Evolutionary conservation across 2,113 vertebrate genomes (phyloP).

Genomic region (Noturus placidus): DNA sequence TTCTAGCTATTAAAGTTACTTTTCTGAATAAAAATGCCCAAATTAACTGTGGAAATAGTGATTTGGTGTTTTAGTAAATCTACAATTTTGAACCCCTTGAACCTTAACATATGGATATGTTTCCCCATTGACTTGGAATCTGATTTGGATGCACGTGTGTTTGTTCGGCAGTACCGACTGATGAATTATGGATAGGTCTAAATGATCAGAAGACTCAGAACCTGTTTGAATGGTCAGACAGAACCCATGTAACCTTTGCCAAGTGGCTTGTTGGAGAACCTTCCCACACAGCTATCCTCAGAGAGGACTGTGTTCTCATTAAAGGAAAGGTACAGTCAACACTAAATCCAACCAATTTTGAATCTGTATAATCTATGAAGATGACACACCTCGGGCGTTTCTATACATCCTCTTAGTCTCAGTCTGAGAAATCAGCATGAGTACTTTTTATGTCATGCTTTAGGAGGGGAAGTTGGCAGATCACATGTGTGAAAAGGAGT

Average conservation of each 20-base stretch:
- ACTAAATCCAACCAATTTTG: not conserved
- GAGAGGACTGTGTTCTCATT: conserved; percentile 92
- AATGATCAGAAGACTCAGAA: conserved; percentile 87
- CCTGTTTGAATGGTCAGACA: conserved; percentile 93
- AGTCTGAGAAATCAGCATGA: not conserved
- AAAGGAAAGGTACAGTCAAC: conserved; percentile 78
- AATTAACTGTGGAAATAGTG: not conserved
- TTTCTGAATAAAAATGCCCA: not conserved
- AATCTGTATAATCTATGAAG: not conserved
- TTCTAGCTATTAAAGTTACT: not conserved
- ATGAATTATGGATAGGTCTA: conserved; percentile 90
- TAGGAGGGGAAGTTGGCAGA: conserved; percentile 92
- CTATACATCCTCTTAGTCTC: not conserved
- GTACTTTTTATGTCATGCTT: not conserved
- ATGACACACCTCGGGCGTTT: not conserved
- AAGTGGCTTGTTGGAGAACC: conserved; percentile 86
- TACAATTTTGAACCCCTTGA: not conserved
- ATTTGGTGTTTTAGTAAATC: not conserved
- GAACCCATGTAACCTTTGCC: conserved; percentile 85
- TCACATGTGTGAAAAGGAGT: conserved; percentile 79
- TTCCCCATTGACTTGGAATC: not conserved
- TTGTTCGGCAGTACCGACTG: conserved; percentile 70
- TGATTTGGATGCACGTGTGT: not conserved
- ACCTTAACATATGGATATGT: not conserved
- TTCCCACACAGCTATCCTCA: conserved; percentile 80